phyloP scores from a whole-genome alignment of 2,888 invertebrate genomes.

The Dioctria rufipes region DNA sequence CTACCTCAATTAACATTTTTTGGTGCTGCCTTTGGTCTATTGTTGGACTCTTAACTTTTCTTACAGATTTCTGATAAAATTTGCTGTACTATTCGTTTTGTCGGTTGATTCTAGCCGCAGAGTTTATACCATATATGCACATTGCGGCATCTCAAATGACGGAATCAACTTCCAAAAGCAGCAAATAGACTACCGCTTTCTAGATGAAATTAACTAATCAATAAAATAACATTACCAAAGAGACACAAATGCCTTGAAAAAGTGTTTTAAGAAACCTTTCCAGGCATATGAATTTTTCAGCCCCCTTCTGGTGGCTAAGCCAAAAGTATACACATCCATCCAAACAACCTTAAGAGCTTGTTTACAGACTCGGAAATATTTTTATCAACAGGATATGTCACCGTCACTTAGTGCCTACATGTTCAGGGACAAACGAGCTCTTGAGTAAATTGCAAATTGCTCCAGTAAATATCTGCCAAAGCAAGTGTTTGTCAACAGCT shows the following conservation, averaged over 20 bases:
- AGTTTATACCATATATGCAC: no score
- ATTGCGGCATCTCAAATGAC: neutral
- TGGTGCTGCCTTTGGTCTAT: no score
- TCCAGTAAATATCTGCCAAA: slow-evolving; percentile 51
- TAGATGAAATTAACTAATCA: no score
- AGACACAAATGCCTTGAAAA: no score
- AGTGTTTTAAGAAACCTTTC: neutral
- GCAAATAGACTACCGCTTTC: no score
- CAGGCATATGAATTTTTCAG: slow-evolving; percentile 9
- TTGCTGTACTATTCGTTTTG: no score
- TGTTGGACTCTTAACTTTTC: no score
- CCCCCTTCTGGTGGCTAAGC: slow-evolving; percentile 1
- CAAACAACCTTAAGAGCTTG: slow-evolving; percentile 23
- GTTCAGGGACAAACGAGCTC: slow-evolving; percentile 47
- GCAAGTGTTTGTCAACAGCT: slow-evolving; percentile 49
- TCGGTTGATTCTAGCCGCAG: no score
- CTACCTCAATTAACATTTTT: no score
- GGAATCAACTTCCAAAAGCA: no score
- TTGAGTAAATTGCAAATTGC: slow-evolving; percentile 52
- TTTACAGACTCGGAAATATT: slow-evolving; percentile 44
- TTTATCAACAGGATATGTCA: slow-evolving; percentile 52
- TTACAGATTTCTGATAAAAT: no score
- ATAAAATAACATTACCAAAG: no score
- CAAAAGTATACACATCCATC: neutral
- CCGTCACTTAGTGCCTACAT: slow-evolving; percentile 48